Evolutionary conservation across 2,888 invertebrate species (phyloP), one percentile per base, ranked within the genome.

Genomic region (Coleophora deauratella): DNA sequence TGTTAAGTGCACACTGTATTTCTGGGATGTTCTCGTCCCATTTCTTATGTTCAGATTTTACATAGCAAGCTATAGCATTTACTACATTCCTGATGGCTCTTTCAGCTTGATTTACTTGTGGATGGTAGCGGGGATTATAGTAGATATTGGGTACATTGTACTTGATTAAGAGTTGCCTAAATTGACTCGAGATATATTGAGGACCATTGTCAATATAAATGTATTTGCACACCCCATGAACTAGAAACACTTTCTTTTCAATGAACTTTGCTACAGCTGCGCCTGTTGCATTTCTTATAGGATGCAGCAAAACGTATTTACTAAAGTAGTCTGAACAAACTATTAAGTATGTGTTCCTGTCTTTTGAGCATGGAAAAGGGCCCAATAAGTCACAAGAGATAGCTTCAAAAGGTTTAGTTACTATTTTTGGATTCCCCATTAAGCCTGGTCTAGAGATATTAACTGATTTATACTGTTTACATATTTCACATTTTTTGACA

Each of bases 91-190:
- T 40, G 40, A 66, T 67, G 0, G 55, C 52, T 0, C 62, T 43
- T 40, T 70, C 67, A 0, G 61, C 58, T 2, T 60, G 58, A 37
- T 69, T 67, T 1, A 46, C 46, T 48, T 69, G 66, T 0, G 67
- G 62, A 9, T 61, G 54, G 41, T 67, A 65, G 9, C 41, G 35
- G 8, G 50, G 46, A 1, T 47, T 50, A 9, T 37, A 45, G 45
- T 42, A 45, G 2, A 44, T 14, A 3, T 45, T 10, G n/a, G n/a
- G n/a, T 3, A 31, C 13, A 3, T 39, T 35, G 14, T 42, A 47
- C 0, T 41, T 47, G 0, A 28, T 13, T n/a, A 33, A 27, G 3
- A 43, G 40, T 40, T 38, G 45, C 27, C 41, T 50, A 31, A 49
- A 49, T 9, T 36, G 14, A 0, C 41, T 32, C 3, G 40, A 32